Evolutionary conservation across 1,140 invertebrate species (phyloP).

Genomic region (Lordiphosa collinella): DNA sequence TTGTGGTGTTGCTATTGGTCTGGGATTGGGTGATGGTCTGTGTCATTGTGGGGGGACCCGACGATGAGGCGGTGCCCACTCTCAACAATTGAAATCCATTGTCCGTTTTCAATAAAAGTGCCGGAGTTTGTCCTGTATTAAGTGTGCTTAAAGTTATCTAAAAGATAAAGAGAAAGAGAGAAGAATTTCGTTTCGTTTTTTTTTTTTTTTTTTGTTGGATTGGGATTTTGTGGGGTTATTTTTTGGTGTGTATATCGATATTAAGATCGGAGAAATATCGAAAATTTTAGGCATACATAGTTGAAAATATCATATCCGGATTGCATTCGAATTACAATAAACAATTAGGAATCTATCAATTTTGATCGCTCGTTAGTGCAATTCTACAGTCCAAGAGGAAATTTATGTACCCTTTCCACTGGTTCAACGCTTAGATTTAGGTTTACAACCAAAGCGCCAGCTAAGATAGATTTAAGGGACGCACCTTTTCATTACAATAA

Average conservation of each 20-base stretch:
- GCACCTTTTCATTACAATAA: too few relatives aligned
- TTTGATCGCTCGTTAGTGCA: too few relatives aligned
- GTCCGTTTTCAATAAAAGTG: constrained; percentile 95
- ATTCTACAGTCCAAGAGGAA: too few relatives aligned
- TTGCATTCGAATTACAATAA: too few relatives aligned
- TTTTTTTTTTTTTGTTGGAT: constrained; percentile 24
- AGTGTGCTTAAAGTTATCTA: constrained; percentile 92
- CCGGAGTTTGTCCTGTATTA: constrained; percentile 88
- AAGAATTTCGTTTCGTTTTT: constrained; percentile 27
- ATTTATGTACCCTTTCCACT: too few relatives aligned
- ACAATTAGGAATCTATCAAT: too few relatives aligned
- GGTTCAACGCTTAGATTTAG: too few relatives aligned
- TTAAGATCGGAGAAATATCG: constrained; percentile 9
- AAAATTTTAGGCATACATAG: constrained; percentile 5
- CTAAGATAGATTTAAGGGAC: too few relatives aligned
- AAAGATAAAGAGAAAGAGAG: constrained; percentile 70
- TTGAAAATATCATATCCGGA: not conserved
- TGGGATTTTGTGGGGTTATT: constrained; percentile 13
- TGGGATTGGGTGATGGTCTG: constrained; percentile 73
- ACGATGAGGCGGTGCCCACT: constrained; percentile 87
- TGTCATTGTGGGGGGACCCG: constrained; percentile 81
- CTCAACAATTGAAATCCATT: constrained; percentile 95
- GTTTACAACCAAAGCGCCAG: too few relatives aligned
- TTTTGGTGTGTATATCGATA: not conserved
- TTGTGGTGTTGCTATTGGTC: constrained; percentile 56